phyloP scores from a whole-genome alignment of 2,888 invertebrate genomes.

The Anodontia alba region DNA sequence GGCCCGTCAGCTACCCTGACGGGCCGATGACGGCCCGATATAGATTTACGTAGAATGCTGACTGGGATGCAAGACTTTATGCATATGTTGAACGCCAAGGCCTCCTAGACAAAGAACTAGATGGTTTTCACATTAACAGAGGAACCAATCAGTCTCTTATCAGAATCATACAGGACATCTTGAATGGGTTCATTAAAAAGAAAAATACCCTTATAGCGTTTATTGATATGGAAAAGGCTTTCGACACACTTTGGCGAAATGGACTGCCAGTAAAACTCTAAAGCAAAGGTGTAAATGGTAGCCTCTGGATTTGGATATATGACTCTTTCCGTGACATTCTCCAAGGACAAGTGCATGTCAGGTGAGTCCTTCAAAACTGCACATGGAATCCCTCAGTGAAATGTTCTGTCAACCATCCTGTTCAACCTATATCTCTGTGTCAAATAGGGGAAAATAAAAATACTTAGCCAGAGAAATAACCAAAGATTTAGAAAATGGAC shows the following conservation, averaged over 20 bases:
- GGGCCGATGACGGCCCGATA: too few species aligned
- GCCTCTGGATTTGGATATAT: neutral
- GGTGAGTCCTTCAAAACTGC: too few species aligned
- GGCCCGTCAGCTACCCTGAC: too few species aligned
- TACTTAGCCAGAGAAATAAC: too few species aligned
- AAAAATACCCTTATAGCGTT: neutral
- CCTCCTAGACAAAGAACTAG: neutral
- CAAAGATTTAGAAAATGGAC: too few species aligned
- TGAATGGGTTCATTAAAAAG: neutral
- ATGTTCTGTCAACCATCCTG: too few species aligned
- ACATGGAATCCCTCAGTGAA: too few species aligned
- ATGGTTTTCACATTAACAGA: neutral
- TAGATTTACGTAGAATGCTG: too few species aligned
- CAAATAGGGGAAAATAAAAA: too few species aligned
- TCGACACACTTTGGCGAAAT: neutral
- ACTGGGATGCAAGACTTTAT: neutral
- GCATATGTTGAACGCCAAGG: neutral
- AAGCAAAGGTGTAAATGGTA: neutral
- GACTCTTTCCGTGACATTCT: too few species aligned
- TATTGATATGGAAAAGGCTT: neutral
- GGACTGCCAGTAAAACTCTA: neutral
- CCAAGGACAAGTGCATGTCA: too few species aligned
- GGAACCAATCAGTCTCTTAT: neutral
- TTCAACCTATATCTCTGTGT: too few species aligned
- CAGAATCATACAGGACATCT: neutral